phyloP scores from a whole-genome alignment of 2,113 vertebrate species.

The Mola mola region DNA sequence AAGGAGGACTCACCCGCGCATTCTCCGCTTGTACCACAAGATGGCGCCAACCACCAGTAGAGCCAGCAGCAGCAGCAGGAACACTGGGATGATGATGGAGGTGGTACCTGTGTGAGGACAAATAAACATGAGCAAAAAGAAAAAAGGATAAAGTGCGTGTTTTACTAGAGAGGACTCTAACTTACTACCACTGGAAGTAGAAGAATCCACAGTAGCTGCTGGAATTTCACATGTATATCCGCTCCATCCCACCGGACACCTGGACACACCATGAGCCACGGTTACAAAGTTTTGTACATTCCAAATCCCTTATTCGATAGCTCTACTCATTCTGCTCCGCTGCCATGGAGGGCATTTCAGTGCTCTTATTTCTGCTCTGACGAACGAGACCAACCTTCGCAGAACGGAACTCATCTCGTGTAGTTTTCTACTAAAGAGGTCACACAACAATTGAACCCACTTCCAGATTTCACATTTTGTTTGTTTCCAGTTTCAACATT shows the following conservation, averaged over 20 bases:
- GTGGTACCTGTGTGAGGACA: slow-evolving; percentile 77
- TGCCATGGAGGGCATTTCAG: too few species aligned
- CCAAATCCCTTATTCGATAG: too few species aligned
- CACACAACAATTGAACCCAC: too few species aligned
- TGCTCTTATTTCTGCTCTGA: too few species aligned
- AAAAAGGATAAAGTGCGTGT: slow-evolving; percentile 11
- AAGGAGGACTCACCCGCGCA: slow-evolving; percentile 88
- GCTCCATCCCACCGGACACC: slow-evolving; percentile 75
- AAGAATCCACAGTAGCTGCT: slow-evolving; percentile 41
- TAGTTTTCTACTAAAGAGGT: too few species aligned
- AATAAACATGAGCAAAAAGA: slow-evolving; percentile 4
- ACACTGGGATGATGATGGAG: slow-evolving; percentile 88
- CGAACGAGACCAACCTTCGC: too few species aligned
- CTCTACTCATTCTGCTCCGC: too few species aligned
- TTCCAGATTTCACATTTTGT: too few species aligned
- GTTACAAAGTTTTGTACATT: too few species aligned
- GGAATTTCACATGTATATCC: slow-evolving; percentile 76
- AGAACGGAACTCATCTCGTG: too few species aligned
- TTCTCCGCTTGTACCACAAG: slow-evolving; percentile 93
- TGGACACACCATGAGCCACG: slow-evolving; percentile 41
- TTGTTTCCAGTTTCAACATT: too few species aligned
- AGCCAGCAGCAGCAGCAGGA: slow-evolving; percentile 85
- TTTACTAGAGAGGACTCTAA: not conserved
- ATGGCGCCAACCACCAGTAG: slow-evolving; percentile 86
- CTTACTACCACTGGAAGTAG: slow-evolving; percentile 69